A percentile compares a stretch with the other conserved stretches of the same genome.
Evolutionary conservation across 2,888 invertebrate genomes (phyloP).

Genomic region (Xestoiulus laeticollis): DNA sequence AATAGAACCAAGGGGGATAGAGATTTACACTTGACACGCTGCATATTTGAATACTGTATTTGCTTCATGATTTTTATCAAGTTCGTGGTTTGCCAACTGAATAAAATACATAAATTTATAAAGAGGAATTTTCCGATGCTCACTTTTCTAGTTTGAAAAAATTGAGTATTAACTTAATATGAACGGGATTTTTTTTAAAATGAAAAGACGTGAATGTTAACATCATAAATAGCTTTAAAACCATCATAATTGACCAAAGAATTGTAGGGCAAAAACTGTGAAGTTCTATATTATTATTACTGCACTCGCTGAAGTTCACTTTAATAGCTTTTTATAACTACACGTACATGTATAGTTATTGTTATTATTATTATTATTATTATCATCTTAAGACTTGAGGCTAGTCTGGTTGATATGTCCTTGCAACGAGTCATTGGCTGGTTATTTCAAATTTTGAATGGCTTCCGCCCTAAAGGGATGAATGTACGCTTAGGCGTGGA

Average conservation of each 20-base stretch:
- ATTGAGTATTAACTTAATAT: background rate
- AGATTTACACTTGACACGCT: background rate
- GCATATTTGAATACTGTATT: background rate
- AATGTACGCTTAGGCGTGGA: background rate
- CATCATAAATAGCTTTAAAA: no score
- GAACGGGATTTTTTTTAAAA: no score
- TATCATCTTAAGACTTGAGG: constrained; percentile 30
- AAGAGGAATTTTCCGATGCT: background rate
- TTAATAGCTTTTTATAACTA: background rate
- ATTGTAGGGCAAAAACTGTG: background rate
- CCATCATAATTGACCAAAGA: background rate
- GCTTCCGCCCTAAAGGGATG: constrained; percentile 40
- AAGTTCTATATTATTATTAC: background rate
- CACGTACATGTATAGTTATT: no score
- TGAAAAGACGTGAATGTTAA: no score
- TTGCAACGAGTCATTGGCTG: constrained; percentile 31
- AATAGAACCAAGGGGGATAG: background rate
- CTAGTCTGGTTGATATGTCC: constrained; percentile 31
- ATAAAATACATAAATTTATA: background rate
- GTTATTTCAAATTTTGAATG: constrained; percentile 4
- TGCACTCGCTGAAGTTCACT: background rate
- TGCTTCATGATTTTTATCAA: background rate
- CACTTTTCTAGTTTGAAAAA: background rate
- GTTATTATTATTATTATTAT: background rate
- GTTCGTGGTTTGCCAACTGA: background rate